A percentile compares a stretch with the other conserved stretches of the same genome.
Conservation (phyloP, 2,888 invertebrate genomes). For the Pseudococcus viburni region DNA sequence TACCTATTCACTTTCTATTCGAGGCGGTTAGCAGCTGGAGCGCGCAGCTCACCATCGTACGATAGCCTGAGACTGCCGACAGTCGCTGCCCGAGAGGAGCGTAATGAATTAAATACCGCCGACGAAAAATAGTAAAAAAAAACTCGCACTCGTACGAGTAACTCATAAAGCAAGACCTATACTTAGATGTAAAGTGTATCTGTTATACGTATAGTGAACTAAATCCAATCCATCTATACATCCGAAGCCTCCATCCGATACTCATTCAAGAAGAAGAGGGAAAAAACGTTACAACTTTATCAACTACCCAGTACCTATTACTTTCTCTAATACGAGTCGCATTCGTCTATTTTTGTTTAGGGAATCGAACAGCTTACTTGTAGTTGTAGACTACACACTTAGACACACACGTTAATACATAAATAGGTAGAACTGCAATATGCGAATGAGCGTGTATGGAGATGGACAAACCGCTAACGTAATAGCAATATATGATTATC, state of each 20-base stretch:
- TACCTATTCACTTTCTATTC: conserved; percentile 14
- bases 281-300: conserved; percentile 18
- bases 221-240: too few species aligned
- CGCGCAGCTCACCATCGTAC: background rate
- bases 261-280: background rate
- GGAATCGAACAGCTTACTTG: background rate
- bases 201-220: too few species aligned
- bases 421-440: too few species aligned
- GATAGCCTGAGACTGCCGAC: background rate
- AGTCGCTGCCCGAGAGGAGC: background rate
- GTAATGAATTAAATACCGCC: background rate
- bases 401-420: too few species aligned
- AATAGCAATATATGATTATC: background rate
- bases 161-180: too few species aligned
- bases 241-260: too few species aligned
- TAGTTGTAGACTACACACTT: background rate
- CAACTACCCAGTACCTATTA: conserved; percentile 5
- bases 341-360: background rate
- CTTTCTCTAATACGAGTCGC: background rate
- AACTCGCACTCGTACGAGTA: too few species aligned
- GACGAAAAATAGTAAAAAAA: too few species aligned
- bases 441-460: too few species aligned
- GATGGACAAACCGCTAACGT: background rate
- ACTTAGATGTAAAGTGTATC: too few species aligned
- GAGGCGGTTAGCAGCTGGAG: background rate